Evolutionary conservation across 2,888 invertebrate species (phyloP), one percentile per base, ranked within the genome.

Genomic region (Amiota minor): DNA sequence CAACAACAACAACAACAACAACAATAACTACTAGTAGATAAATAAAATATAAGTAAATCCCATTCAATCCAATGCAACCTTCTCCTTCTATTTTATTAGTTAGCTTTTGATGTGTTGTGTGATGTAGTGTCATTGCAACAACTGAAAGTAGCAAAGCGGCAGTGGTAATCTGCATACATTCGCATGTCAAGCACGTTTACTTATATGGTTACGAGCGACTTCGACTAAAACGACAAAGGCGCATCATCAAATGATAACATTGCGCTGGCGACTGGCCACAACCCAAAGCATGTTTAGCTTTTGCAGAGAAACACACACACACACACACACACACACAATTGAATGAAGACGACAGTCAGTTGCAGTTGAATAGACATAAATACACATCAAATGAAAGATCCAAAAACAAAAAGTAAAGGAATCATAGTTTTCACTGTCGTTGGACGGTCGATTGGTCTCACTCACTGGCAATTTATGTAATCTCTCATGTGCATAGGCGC

Each of bases 101-200:
- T 59, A 14, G 20, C 45, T 62, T 23, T 59, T 18, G 59, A 16
- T 20, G 12, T 18, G 6, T 23, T 46, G 12, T 18, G 6, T 23
- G 14, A 45, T 62, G 14, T 62, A 35, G 35, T 59, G 23, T 18
- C 59, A 59, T 11, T 59, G 59, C 59, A 59, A 4, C 59, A 35
- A 35, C 35, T 35, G 35, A 35, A 35, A 35, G 35, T 20, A 18
- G 12, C 59, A 59, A 20, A 11, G 10, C 59, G 59, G 59, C 20
- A 10, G 20, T 20, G 23, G 50, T 68, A 68, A 68, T 23, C 50
- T 68, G 67, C 67, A 61, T 35, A 16, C 74, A 76, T 80, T 46
- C 72, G 64, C 68, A 81, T 81, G 75, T 72, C 78, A 69, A 72
- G 72, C 80, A 80, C 81, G 81, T 78, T 75, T 70, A 75, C n/a